Conservation (phyloP, 2,797 vertebrate species). For the Argya squamiceps region DNA sequence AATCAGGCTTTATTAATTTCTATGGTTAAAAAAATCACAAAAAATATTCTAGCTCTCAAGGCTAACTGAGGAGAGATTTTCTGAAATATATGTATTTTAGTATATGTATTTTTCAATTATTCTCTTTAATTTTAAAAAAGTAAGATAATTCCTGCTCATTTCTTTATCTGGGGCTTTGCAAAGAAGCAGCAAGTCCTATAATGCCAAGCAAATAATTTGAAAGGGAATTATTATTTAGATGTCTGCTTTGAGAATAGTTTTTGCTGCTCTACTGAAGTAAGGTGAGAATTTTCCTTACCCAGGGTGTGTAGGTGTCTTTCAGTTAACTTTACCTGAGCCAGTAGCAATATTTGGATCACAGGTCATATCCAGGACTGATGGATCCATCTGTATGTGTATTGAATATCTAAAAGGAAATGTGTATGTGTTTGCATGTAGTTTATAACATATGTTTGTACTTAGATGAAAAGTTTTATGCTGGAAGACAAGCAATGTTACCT, state of each 20-base stretch:
- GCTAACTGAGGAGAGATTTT: background rate
- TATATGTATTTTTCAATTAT: background rate
- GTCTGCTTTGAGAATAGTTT: background rate
- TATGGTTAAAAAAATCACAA: too few relatives aligned
- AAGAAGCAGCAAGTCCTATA: background rate
- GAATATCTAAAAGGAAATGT: background rate
- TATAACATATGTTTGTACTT: background rate
- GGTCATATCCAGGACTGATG: background rate
- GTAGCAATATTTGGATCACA: background rate
- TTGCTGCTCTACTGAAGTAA: background rate
- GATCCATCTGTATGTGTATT: background rate
- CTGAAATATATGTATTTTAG: background rate
- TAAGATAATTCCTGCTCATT: background rate
- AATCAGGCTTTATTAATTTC: background rate
- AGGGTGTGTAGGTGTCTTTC: fast-evolving
- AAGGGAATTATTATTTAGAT: background rate
- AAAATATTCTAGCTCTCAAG: background rate
- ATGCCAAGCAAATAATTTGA: background rate
- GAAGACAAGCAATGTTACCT: background rate
- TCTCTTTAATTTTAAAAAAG: background rate
- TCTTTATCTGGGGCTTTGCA: background rate
- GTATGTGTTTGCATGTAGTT: background rate
- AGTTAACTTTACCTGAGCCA: background rate
- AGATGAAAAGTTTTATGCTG: background rate
- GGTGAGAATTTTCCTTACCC: background rate